Conservation (phyloP, 2,113 vertebrate species). For the Castor canadensis region DNA sequence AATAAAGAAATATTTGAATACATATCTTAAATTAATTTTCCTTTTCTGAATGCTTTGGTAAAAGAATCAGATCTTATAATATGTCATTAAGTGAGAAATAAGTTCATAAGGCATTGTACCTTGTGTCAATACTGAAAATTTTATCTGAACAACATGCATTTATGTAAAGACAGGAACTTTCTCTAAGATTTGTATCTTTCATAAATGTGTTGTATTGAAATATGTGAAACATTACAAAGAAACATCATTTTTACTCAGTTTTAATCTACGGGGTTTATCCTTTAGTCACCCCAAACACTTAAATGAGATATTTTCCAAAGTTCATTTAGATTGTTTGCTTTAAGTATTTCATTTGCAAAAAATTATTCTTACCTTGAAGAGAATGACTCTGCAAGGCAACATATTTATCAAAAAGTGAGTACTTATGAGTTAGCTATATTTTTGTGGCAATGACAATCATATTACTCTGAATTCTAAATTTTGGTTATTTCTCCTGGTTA, state of each 20-base stretch:
- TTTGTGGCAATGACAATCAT: background rate
- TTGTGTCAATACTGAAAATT: too few relatives aligned
- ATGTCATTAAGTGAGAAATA: background rate
- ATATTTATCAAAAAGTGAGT: background rate
- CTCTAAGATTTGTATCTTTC: background rate
- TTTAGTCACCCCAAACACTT: background rate
- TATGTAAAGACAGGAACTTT: background rate
- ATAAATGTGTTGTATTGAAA: too few relatives aligned
- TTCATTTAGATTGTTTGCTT: background rate
- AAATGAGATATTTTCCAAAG: background rate
- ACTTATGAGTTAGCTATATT: background rate
- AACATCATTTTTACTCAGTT: background rate
- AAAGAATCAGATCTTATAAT: background rate
- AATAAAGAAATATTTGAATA: background rate
- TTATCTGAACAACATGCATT: background rate
- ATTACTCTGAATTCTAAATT: background rate
- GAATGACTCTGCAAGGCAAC: background rate
- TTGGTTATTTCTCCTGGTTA: background rate
- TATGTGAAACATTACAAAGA: too few relatives aligned
- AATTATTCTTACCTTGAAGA: background rate
- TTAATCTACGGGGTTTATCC: background rate
- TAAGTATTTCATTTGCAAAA: background rate
- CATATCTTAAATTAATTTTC: background rate
- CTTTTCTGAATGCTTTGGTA: background rate
- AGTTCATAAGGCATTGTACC: too few relatives aligned